phyloP scores from a whole-genome alignment of 2,113 vertebrate species.

The Microcebus murinus region DNA sequence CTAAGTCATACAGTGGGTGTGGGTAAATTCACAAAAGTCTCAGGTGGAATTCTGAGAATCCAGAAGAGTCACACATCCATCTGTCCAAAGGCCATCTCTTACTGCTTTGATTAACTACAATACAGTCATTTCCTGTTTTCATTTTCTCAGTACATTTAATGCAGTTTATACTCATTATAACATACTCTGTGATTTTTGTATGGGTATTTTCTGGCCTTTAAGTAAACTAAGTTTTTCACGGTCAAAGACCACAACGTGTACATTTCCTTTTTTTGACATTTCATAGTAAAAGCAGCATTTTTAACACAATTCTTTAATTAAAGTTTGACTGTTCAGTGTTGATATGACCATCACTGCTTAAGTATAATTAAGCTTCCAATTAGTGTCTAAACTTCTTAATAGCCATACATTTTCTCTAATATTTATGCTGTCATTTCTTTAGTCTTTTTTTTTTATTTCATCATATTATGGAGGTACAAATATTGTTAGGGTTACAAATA shows the following conservation, averaged over 20 bases:
- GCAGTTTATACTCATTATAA: not conserved
- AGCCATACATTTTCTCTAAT: not conserved
- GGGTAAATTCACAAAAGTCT: not conserved
- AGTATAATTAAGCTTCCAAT: not conserved
- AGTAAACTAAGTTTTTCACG: not conserved
- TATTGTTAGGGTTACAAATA: too few species aligned
- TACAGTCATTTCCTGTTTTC: not conserved
- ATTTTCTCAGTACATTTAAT: not conserved
- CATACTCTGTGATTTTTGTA: not conserved
- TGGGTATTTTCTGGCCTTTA: not conserved
- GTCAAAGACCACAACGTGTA: not conserved
- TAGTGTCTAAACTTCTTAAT: not conserved
- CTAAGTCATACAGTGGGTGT: not conserved
- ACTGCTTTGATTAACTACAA: not conserved
- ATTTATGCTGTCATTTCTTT: not conserved
- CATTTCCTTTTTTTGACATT: not conserved
- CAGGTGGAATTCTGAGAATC: not conserved
- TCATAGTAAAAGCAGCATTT: not conserved
- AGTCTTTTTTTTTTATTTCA: not conserved
- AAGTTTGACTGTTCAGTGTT: not conserved
- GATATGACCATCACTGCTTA: not conserved
- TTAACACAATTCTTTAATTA: not conserved
- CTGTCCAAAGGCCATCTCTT: not conserved
- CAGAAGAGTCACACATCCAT: not conserved
- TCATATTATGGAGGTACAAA: too few species aligned